phyloP scores from a whole-genome alignment of 2,113 vertebrate species.

The Alouatta palliata region DNA sequence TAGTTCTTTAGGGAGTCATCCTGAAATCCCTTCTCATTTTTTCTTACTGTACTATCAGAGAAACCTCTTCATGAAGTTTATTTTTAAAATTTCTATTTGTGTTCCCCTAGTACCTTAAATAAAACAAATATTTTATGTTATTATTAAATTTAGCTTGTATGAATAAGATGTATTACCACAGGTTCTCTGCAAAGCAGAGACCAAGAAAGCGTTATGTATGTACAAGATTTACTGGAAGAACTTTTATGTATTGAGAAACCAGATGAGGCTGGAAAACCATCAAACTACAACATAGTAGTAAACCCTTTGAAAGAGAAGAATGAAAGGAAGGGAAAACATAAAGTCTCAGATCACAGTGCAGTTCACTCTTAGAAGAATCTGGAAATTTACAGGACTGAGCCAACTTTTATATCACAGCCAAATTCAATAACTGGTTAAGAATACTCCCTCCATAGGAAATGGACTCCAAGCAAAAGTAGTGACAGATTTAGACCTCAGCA shows the following conservation, averaged over 20 bases:
- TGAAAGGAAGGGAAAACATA: no score
- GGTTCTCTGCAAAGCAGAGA: neutral
- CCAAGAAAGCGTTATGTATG: neutral
- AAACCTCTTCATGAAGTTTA: neutral
- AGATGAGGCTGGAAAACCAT: no score
- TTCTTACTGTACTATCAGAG: neutral
- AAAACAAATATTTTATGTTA: neutral
- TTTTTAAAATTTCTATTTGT: neutral
- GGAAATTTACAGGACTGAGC: neutral
- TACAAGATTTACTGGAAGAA: neutral
- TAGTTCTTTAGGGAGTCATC: neutral
- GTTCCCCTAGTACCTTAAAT: neutral
- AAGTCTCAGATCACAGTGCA: neutral
- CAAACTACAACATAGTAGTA: neutral
- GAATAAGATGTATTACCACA: neutral
- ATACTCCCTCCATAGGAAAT: neutral
- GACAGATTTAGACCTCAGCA: neutral
- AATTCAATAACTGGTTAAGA: neutral
- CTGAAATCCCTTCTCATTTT: neutral
- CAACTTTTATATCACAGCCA: no score
- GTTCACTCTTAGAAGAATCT: neutral
- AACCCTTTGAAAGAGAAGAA: neutral
- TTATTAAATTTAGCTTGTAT: neutral
- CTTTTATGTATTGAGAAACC: neutral
- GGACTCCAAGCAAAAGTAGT: neutral